phyloP scores from a whole-genome alignment of 1,140 invertebrate species.

The Eufriesea mexicana region DNA sequence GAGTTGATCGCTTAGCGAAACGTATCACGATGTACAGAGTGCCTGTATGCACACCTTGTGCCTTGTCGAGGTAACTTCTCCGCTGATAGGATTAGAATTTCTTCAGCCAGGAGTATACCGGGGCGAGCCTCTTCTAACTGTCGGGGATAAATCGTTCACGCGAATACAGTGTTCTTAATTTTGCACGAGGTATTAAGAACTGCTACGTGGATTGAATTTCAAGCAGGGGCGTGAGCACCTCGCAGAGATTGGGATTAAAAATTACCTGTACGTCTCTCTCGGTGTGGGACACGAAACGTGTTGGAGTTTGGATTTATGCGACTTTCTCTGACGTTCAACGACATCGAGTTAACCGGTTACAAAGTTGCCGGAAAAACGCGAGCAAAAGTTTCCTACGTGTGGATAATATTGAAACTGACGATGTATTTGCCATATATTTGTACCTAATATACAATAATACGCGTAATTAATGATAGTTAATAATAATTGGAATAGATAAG shows the following conservation, averaged over 20 bases:
- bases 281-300: background rate
- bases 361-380: no score
- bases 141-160: slow-evolving; percentile 15
- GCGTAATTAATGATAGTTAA: no score
- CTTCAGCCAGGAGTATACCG: background rate
- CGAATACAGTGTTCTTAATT: slow-evolving; percentile 12
- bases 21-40: background rate
- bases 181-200: slow-evolving; percentile 1
- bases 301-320: background rate
- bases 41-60: background rate
- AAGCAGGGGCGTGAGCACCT: background rate
- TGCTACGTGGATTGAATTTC: slow-evolving; percentile 11
- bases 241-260: background rate
- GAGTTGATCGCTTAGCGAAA: background rate
- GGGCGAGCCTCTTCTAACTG: background rate
- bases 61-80: background rate
- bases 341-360: no score
- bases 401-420: background rate
- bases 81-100: background rate
- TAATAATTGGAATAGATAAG: no score
- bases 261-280: background rate
- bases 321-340: background rate
- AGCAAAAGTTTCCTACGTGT: no score
- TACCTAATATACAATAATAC: no score
- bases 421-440: no score